Conservation (phyloP, 2,888 invertebrate genomes). For the Melipona bicolor region DNA sequence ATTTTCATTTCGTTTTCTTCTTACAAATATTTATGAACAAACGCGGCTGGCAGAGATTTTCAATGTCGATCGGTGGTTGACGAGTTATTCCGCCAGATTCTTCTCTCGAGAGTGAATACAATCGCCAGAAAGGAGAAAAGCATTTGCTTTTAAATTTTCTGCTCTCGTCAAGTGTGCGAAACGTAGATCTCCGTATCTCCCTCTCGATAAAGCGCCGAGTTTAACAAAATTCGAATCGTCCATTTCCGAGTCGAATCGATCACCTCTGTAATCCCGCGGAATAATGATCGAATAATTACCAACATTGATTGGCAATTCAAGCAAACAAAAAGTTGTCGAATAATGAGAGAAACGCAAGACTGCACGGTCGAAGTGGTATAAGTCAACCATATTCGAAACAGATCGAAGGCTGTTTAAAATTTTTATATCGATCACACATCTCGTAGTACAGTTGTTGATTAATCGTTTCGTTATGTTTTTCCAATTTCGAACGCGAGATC, state of each 20-base stretch:
- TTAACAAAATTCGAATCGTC: neutral
- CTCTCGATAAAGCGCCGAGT: neutral
- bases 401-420: too few relatives aligned
- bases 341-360: too few relatives aligned
- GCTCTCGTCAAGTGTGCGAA: neutral
- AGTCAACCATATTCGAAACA: too few relatives aligned
- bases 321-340: too few relatives aligned
- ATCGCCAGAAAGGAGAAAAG: too few relatives aligned
- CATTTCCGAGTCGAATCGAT: neutral
- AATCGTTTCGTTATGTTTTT: too few relatives aligned
- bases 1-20: neutral
- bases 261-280: neutral
- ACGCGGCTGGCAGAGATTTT: neutral
- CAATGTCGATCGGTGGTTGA: neutral
- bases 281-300: neutral
- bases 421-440: too few relatives aligned
- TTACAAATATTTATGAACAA: neutral
- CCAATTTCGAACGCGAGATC: too few relatives aligned
- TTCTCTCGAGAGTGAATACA: neutral
- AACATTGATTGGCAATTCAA: too few relatives aligned
- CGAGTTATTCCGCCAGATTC: neutral
- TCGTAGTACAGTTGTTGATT: too few relatives aligned
- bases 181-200: neutral
- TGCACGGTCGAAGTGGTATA: too few relatives aligned
- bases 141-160: neutral